Evolutionary conservation across 2,797 vertebrate genomes (phyloP).

Genomic region (Acanthopagrus latus): DNA sequence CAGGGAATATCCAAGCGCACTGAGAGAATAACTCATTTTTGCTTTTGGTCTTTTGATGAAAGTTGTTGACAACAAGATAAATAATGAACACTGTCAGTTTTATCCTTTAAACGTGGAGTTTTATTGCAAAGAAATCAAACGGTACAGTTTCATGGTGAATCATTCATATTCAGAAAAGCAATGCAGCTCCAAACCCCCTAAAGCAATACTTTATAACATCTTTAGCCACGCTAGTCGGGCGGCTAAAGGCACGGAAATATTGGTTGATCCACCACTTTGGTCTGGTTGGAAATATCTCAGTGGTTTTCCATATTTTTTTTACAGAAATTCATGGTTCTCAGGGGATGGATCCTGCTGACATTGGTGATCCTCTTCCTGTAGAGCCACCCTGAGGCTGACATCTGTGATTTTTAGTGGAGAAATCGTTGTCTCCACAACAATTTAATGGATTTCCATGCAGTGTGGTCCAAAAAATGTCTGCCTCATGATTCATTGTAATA

Average conservation of each 20-base stretch:
- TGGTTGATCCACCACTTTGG: not conserved
- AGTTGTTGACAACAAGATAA: not conserved
- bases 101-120: not conserved
- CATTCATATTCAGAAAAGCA: not conserved
- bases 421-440: not conserved
- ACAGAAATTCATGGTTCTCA: not conserved
- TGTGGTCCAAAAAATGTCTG: too few relatives aligned
- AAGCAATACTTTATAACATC: not conserved
- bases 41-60: conserved; percentile 7
- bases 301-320: not conserved
- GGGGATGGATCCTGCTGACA: not conserved
- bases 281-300: conserved; percentile 1
- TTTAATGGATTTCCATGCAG: not conserved
- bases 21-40: not conserved
- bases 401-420: not conserved
- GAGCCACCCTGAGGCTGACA: not conserved
- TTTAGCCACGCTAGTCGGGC: not conserved
- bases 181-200: not conserved
- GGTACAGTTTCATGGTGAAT: not conserved
- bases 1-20: not conserved
- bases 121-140: not conserved
- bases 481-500: not conserved
- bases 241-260: conserved; percentile 7
- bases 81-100: not conserved
- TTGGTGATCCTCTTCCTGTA: not conserved